phyloP scores from a whole-genome alignment of 2,797 vertebrate species.

The Myripristis jacobus region DNA sequence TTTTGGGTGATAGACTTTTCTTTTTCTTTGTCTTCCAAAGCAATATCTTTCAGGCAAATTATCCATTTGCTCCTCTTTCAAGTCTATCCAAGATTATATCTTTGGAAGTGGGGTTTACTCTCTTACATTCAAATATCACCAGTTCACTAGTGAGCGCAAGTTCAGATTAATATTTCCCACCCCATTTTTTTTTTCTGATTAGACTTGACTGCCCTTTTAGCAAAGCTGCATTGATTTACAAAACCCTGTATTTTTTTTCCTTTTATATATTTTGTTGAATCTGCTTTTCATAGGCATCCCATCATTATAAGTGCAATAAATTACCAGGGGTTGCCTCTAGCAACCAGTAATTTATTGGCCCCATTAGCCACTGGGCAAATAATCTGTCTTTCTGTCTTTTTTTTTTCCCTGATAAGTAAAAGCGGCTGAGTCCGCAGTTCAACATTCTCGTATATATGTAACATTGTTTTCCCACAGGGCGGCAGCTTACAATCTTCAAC shows the following conservation, averaged over 20 bases:
- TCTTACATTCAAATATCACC: constrained; percentile 20
- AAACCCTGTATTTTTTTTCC: constrained; percentile 77
- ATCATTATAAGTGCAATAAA: constrained; percentile 93
- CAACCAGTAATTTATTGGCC: constrained; percentile 97
- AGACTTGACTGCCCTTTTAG: constrained; percentile 90
- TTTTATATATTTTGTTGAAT: constrained; percentile 75
- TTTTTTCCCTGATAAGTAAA: constrained; percentile 71
- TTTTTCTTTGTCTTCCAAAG: constrained; percentile 2
- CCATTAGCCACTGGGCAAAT: constrained; percentile 93
- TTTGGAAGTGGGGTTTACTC: constrained; percentile 25
- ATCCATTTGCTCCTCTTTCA: constrained; percentile 37
- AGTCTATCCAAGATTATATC: constrained; percentile 28
- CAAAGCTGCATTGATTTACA: constrained; percentile 84
- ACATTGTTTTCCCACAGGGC: constrained; percentile 95
- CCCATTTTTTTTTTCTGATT: constrained; percentile 39
- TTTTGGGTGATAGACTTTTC: constrained; percentile 3
- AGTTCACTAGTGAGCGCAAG: background rate
- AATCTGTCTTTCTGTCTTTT: constrained; percentile 85
- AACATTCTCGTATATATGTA: constrained; percentile 95
- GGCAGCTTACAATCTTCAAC: constrained; percentile 99
- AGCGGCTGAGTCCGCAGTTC: constrained; percentile 84
- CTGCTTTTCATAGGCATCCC: constrained; percentile 89
- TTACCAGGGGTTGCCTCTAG: constrained; percentile 87
- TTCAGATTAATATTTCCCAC: constrained; percentile 17
- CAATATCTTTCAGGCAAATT: constrained; percentile 27